Base-by-base conservation (phyloP, 2,113 vertebrate genomes). In the Halichoerus grypus region DNA sequence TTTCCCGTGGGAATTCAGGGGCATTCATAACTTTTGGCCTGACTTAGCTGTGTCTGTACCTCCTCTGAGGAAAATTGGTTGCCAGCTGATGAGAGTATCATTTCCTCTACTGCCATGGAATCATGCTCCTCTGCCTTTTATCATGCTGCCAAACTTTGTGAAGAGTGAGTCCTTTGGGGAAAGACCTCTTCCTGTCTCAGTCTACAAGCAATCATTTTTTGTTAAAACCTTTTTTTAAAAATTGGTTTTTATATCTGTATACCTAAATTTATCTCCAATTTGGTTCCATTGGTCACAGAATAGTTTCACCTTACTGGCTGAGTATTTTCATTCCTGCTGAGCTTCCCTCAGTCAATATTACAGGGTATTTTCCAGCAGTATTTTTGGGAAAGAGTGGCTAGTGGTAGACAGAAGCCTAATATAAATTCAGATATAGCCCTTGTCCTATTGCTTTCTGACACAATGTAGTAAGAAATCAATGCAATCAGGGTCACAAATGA, bases 1-100 rank as follows among this genome's bases (percentile, higher is more conserved):
- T 92, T 93, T 94, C 94, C 61, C 21, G 2, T 87, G 95, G 84
- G 89, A 96, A 94, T 97, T 87, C 67, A 67, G 74, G 85, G 67
- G 31, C 84, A 39, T 82, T 83, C 26, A 46, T 83, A 74, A 95
- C 76, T 87, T 81, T 57, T 82, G 94, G 67, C 81, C 26, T 74
- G 42, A 59, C 39, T 94, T 80, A 19, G 61, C 67, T 39, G 8
- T n/a, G 85, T 80, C 61, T 76, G n/a, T 22, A 31, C 31, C 69
- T 89, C 85, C 69, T 95, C 24, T 1, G 63, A 97, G 76, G 94
- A 83, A 74, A 88, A 26, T 0, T 91, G 94, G 46, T 81, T 84
- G 67, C 79, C 79, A 61, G 89, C 55, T 88, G 49, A 87, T 84
- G 82, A 88, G 74, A n/a, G 39, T 24, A 57, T 81, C 36, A 26